Conservation (phyloP, 1,140 invertebrate species). For the Metaphire vulgaris region DNA sequence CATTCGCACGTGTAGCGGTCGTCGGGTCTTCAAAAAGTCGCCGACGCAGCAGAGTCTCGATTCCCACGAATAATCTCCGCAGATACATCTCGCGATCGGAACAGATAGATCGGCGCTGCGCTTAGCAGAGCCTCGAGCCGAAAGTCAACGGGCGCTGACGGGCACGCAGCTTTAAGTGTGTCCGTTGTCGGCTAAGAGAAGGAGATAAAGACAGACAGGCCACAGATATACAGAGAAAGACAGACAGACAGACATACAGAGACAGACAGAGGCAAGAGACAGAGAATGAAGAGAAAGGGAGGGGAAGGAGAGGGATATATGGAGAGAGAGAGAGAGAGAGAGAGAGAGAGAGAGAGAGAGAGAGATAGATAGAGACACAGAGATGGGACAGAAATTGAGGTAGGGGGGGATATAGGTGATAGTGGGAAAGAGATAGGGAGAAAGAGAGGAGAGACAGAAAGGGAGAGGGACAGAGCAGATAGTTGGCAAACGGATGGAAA, state of each 20-base stretch:
- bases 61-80: too few relatives aligned
- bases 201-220: background rate
- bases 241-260: background rate
- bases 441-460: background rate
- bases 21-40: too few relatives aligned
- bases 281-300: background rate
- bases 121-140: background rate
- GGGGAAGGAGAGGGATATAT: background rate
- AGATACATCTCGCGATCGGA: too few relatives aligned
- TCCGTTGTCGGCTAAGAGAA: background rate
- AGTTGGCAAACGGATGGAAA: background rate
- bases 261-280: background rate
- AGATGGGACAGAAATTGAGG: too few relatives aligned
- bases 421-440: background rate
- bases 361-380: background rate
- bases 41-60: too few relatives aligned
- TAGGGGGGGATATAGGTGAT: too few relatives aligned
- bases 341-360: constrained; percentile 1
- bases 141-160: background rate
- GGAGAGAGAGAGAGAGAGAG: background rate
- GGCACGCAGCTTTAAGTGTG: background rate
- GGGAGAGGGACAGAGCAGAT: background rate
- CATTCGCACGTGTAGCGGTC: too few relatives aligned
- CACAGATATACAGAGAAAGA: background rate
- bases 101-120: background rate